phyloP scores from a whole-genome alignment of 2,797 vertebrate genomes.

The Bryconaethiops microstoma region DNA sequence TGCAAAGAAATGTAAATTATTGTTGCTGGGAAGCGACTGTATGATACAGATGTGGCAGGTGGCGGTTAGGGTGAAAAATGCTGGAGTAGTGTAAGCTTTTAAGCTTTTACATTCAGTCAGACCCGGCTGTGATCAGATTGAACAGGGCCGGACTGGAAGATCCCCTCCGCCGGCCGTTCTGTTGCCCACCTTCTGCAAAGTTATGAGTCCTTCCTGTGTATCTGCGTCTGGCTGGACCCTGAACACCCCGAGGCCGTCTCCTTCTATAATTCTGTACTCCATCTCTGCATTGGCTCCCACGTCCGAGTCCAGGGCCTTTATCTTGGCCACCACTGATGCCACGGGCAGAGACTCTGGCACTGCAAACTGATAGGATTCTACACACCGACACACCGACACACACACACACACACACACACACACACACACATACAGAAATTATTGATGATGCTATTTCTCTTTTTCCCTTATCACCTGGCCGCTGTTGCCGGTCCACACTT shows the following conservation, averaged over 20 bases:
- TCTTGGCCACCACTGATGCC: constrained; percentile 84
- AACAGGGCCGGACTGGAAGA: neutral
- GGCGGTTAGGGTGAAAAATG: too few relatives aligned
- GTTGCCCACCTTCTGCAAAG: constrained; percentile 83
- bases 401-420: constrained; percentile 35
- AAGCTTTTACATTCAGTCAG: too few relatives aligned
- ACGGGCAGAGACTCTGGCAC: constrained; percentile 85
- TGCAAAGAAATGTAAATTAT: too few relatives aligned
- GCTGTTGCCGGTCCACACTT: constrained; percentile 32
- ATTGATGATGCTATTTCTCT: constrained; percentile 63
- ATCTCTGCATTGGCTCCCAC: constrained; percentile 89
- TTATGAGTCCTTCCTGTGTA: constrained; percentile 89
- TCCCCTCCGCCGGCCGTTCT: constrained; percentile 13
- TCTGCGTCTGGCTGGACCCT: constrained; percentile 85
- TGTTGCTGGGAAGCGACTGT: too few relatives aligned
- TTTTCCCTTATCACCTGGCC: constrained; percentile 58
- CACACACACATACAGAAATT: constrained; percentile 21
- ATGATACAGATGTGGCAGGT: too few relatives aligned
- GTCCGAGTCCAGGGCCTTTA: constrained; percentile 90
- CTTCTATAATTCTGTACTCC: constrained; percentile 91
- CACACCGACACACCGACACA: constrained; percentile 36
- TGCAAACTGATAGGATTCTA: constrained; percentile 89
- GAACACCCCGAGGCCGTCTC: constrained; percentile 85
- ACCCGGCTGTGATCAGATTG: too few relatives aligned
- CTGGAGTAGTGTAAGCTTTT: too few relatives aligned